phyloP scores from a whole-genome alignment of 2,113 vertebrate species.

The Antechinus stuartii region DNA sequence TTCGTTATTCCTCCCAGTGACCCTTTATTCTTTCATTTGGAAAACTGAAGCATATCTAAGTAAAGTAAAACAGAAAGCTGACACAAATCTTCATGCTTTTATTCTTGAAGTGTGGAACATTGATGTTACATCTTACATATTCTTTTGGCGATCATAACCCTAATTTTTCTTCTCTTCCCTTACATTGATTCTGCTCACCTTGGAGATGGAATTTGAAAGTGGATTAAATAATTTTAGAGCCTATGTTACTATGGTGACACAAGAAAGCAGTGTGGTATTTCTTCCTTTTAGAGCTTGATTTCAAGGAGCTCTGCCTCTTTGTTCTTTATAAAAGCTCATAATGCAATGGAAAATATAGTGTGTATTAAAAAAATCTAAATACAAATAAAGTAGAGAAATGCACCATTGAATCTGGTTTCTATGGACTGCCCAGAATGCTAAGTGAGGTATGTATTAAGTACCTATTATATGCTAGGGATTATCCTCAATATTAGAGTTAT shows the following conservation, averaged over 20 bases:
- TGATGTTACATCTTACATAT: conserved; percentile 72
- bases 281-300: conserved; percentile 81
- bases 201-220: conserved; percentile 82
- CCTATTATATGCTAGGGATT: not conserved
- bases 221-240: conserved; percentile 84
- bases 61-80: conserved; percentile 46
- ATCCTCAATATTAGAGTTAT: not conserved
- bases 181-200: conserved; percentile 82
- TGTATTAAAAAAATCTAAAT: conserved; percentile 66
- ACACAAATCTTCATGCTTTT: conserved; percentile 25
- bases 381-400: not conserved
- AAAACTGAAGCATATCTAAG: conserved; percentile 41
- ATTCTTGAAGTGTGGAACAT: conserved; percentile 51
- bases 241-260: conserved; percentile 85
- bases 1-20: conserved; percentile 28
- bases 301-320: conserved; percentile 77
- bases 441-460: not conserved
- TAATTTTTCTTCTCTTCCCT: conserved; percentile 79
- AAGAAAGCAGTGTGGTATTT: conserved; percentile 68
- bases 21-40: conserved; percentile 27
- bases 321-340: conserved; percentile 72
- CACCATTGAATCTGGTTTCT: conserved; percentile 33
- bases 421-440: conserved; percentile 46
- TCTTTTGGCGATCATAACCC: conserved; percentile 49
- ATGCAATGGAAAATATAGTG: conserved; percentile 65